Base-by-base conservation (phyloP, 2,113 vertebrate species). In the Phaethornis superciliosus region DNA sequence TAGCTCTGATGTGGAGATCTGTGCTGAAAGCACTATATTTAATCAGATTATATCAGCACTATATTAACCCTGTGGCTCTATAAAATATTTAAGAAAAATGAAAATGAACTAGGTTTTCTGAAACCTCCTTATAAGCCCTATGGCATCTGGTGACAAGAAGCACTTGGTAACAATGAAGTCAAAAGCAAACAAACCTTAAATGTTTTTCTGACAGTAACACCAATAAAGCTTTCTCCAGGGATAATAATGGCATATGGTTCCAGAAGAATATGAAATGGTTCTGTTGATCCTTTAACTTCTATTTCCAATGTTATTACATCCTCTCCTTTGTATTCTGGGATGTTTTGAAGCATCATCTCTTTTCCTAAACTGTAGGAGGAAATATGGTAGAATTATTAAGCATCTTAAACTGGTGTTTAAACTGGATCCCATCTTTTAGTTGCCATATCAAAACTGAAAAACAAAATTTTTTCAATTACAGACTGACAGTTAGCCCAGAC, bases 221-320 rank as follows among this genome's bases (percentile, higher is more conserved):
- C 96, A 60, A 98, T 97, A 58, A 98, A 99, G 90, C 95, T 97
- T 89, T 99, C 98, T 75, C 99, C 99, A 1, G 99, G 98, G 69
- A 99, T 95, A 33, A 99, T 86, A 58, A 99, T 89, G 63, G 98
- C 98, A 0, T 99, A 99, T 0, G 99, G 99, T 28, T 99, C 99
- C 58, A 99, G 85, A 47, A 99, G 97, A 63, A 99, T 81, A 47
- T 98, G 84, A 95, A 98, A 98, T 1, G 98, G 98, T 91, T 99
- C 98, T 2, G 98, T 97, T 2, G 96, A 97, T 44, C 99, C 99
- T 95, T 99, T 99, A 62, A 98, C 97, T 89, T 99, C 99, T 47
- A 99, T 97, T 92, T 99, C 99, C 98, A 99, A 91, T 30, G 92
- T 98, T 14, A 98, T 98, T 59, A 98, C 97, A 27, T 98, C 98